Conservation (phyloP, 2,113 vertebrate genomes). For the Epinephelus lanceolatus region DNA sequence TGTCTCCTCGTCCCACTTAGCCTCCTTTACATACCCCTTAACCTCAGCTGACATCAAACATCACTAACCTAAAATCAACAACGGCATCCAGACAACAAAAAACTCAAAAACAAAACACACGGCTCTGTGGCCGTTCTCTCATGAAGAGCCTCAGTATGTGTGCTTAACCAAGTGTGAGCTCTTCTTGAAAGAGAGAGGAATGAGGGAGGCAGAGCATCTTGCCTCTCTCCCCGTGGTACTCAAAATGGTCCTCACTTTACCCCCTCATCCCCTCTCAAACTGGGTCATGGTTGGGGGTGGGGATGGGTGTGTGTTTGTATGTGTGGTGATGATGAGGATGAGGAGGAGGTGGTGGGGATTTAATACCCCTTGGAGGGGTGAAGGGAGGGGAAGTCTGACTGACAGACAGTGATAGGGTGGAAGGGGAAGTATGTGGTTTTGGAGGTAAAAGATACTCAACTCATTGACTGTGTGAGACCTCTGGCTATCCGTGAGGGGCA, state of each 20-base stretch:
- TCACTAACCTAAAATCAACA: slow-evolving; percentile 56
- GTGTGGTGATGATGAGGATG: slow-evolving; percentile 38
- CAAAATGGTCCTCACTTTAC: slow-evolving; percentile 80
- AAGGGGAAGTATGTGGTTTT: slow-evolving; percentile 23
- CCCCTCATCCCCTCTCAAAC: slow-evolving; percentile 75
- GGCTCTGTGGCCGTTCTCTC: slow-evolving; percentile 42
- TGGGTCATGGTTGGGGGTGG: slow-evolving; percentile 82
- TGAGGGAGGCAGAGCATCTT: slow-evolving; percentile 74
- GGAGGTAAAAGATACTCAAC: slow-evolving; percentile 32
- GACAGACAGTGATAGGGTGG: slow-evolving; percentile 53
- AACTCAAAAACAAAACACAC: slow-evolving; percentile 50
- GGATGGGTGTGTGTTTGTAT: slow-evolving; percentile 36
- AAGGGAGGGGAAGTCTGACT: slow-evolving; percentile 41
- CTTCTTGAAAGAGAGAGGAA: slow-evolving; percentile 67
- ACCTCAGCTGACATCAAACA: slow-evolving; percentile 61
- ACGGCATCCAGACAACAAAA: slow-evolving; percentile 45
- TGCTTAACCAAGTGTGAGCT: slow-evolving; percentile 72
- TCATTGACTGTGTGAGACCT: slow-evolving; percentile 35
- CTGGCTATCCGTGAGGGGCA: not conserved
- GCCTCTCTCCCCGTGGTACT: slow-evolving; percentile 70
- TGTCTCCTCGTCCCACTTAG: slow-evolving; percentile 32
- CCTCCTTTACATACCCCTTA: slow-evolving; percentile 53
- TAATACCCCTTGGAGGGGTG: slow-evolving; percentile 61
- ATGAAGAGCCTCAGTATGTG: slow-evolving; percentile 65
- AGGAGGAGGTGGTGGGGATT: slow-evolving; percentile 42